Conservation (phyloP, 2,113 vertebrate genomes). For the Sakesphorus luctuosus region DNA sequence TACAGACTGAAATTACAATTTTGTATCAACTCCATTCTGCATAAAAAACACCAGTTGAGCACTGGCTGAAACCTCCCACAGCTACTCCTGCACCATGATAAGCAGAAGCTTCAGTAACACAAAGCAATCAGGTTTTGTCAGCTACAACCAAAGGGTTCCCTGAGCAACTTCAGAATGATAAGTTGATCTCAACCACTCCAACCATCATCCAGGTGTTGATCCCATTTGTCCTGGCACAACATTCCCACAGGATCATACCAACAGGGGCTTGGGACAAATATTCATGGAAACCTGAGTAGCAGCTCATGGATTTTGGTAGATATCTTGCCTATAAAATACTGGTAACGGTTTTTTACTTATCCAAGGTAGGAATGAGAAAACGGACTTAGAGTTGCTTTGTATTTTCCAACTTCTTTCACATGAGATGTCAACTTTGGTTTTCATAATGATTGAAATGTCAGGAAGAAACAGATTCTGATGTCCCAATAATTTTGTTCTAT, state of each 20-base stretch:
- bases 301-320: neutral
- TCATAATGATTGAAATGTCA: neutral
- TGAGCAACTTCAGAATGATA: neutral
- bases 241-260: neutral
- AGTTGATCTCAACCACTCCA: neutral
- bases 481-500: neutral
- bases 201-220: neutral
- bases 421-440: neutral
- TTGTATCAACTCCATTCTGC: neutral
- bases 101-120: neutral
- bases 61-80: neutral
- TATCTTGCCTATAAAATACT: neutral
- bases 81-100: neutral
- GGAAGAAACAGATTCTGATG: neutral
- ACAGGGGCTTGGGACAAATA: neutral
- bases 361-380: neutral
- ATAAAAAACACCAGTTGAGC: neutral
- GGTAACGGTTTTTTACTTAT: neutral
- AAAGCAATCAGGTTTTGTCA: neutral
- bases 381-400: neutral
- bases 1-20: neutral
- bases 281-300: neutral
- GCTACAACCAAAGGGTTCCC: neutral
- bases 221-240: neutral
- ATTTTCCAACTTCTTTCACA: neutral